A percentile compares a stretch with the other conserved stretches of the same genome.
Evolutionary conservation across 2,113 vertebrate genomes (phyloP).

Genomic region (Toxostoma redivivum): DNA sequence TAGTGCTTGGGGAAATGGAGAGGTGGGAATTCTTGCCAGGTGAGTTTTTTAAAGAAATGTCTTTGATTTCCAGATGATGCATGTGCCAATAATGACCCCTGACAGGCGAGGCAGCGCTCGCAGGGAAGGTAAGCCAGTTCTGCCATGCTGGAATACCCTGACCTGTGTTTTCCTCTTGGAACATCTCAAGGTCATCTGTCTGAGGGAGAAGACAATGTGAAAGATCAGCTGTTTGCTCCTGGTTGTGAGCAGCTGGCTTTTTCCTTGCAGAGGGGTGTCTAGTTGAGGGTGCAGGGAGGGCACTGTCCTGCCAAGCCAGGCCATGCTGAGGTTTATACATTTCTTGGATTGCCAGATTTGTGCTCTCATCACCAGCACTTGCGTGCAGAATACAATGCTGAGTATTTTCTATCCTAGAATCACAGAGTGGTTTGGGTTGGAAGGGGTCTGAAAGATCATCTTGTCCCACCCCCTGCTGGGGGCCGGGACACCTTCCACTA

Average conservation of each 20-base stretch:
- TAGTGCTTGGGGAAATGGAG: neutral
- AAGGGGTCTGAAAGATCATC: neutral
- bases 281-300: neutral
- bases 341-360: neutral
- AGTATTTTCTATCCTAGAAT: neutral
- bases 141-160: neutral
- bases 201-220: neutral
- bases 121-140: neutral
- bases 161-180: neutral
- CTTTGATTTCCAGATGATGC: constrained; percentile 21
- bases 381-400: neutral
- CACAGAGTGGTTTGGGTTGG: neutral
- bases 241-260: neutral
- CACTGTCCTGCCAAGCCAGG: neutral
- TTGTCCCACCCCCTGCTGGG: accelerated
- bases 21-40: neutral
- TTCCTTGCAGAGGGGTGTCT: neutral
- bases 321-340: neutral
- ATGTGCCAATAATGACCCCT: neutral
- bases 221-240: neutral
- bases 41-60: neutral
- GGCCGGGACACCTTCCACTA: neutral
- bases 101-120: neutral
- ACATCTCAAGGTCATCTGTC: neutral
- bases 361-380: neutral